Conservation (phyloP, 1,140 invertebrate genomes). For the Hypsibius dujardini region DNA sequence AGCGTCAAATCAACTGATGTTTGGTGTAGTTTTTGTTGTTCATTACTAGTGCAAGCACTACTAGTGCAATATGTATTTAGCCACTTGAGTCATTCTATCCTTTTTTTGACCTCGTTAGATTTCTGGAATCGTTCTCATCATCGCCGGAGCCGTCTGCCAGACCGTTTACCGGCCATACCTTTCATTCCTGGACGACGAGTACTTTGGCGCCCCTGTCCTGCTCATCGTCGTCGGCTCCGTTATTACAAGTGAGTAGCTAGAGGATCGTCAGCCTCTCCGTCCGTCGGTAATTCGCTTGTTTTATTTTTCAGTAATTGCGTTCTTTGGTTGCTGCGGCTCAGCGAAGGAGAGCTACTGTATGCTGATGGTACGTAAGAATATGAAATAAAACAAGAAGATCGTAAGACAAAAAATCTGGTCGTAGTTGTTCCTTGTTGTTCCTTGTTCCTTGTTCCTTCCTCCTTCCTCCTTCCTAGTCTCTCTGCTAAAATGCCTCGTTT, state of each 20-base stretch:
- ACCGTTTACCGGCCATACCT: conserved; percentile 30
- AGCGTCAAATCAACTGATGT: no score
- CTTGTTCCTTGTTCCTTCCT: no score
- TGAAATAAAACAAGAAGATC: background rate
- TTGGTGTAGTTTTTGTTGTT: no score
- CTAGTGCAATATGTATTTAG: no score
- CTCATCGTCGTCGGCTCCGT: conserved; percentile 33
- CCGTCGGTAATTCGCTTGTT: no score
- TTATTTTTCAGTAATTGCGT: conserved; percentile 38
- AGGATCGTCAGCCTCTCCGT: conserved; percentile 22
- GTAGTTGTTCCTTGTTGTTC: no score
- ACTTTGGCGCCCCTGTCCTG: conserved; percentile 4
- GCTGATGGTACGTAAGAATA: conserved; percentile 37
- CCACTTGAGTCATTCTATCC: conserved; percentile 34
- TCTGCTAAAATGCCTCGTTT: no score
- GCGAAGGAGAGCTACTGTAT: conserved; percentile 63
- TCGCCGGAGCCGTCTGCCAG: conserved; percentile 30
- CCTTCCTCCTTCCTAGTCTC: no score
- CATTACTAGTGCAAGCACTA: no score
- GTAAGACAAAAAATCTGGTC: conserved; percentile 26
- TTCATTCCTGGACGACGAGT: conserved; percentile 25
- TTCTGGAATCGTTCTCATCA: conserved; percentile 30
- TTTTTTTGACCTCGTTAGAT: conserved; percentile 30
- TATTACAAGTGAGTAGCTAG: conserved; percentile 25
- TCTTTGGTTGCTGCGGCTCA: conserved; percentile 68